Percentiles rank a stretch among this genome's conserved stretches.
These are phyloP conservation scores for Centropristis striata DNA, from an alignment of 2,113 vertebrate species.

Conservation along the genomic window DNA sequence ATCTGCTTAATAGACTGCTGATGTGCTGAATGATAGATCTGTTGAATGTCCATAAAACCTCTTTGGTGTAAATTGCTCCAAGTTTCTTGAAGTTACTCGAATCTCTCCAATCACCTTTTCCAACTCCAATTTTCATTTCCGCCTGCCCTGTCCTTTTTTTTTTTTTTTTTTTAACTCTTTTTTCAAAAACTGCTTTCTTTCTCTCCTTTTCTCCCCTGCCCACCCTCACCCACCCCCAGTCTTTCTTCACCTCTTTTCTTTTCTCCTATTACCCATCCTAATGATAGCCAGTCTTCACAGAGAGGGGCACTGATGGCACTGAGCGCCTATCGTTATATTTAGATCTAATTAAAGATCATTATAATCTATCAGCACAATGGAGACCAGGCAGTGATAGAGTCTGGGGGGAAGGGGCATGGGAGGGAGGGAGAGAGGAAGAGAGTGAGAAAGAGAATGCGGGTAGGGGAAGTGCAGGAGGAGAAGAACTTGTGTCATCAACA, in stretches of 20 bases:
- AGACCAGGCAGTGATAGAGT: conserved; percentile 66
- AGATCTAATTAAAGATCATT: conserved; percentile 85
- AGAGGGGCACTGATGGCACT: conserved; percentile 70
- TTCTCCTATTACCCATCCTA: conserved; percentile 67
- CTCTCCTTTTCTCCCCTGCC: background rate
- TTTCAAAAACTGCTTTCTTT: conserved; percentile 13
- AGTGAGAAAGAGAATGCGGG: conserved; percentile 6
- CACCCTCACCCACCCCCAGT: background rate
- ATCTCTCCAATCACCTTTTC: conserved; percentile 42
- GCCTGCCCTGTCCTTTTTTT: conserved; percentile 1
- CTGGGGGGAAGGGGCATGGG: conserved; percentile 31
- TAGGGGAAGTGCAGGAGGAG: background rate
- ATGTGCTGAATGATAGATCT: conserved; percentile 49
- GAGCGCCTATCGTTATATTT: conserved; percentile 78
- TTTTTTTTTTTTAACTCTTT: background rate
- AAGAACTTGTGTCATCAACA: conserved; percentile 31
- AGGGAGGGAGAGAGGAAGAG: conserved; percentile 36
- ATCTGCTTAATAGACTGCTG: conserved; percentile 30
- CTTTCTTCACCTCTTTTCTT: conserved; percentile 47
- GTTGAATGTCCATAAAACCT: conserved; percentile 40
- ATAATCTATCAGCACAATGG: conserved; percentile 81
- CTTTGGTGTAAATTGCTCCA: conserved; percentile 53
- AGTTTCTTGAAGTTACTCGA: conserved; percentile 39
- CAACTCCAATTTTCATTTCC: conserved; percentile 38
- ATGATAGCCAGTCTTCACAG: conserved; percentile 73